A percentile compares a stretch with the other conserved stretches of the same genome.
Conservation (phyloP, 1,140 invertebrate genomes). For the Streblospio benedicti region DNA sequence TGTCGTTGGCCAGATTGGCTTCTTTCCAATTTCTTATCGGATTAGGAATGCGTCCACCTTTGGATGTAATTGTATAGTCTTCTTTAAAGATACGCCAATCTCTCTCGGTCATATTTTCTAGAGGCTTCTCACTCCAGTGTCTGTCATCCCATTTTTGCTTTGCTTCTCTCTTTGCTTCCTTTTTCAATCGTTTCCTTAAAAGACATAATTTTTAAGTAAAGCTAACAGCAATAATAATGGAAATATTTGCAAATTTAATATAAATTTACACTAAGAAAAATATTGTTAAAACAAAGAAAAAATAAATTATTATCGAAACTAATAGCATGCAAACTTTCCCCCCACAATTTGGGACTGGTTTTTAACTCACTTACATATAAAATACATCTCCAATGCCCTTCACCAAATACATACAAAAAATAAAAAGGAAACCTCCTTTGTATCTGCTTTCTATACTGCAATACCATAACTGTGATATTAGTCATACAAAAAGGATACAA, state of each 20-base stretch:
- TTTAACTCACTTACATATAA: too few relatives aligned
- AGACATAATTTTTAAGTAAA: conserved; percentile 20
- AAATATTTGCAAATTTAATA: conserved; percentile 7
- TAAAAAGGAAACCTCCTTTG: too few relatives aligned
- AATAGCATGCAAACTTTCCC: too few relatives aligned
- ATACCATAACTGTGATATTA: background rate
- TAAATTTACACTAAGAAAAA: conserved; percentile 14
- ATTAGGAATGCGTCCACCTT: conserved; percentile 93
- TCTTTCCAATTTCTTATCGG: conserved; percentile 93
- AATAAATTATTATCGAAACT: too few relatives aligned
- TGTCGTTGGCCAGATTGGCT: conserved; percentile 78
- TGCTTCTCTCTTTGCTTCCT: conserved; percentile 89
- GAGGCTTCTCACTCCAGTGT: conserved; percentile 93
- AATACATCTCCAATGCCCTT: too few relatives aligned
- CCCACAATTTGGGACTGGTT: too few relatives aligned
- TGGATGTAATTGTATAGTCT: conserved; percentile 98
- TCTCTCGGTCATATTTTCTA: conserved; percentile 93
- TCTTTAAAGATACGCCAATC: conserved; percentile 99
- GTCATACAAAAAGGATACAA: too few relatives aligned
- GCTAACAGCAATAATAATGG: conserved; percentile 4
- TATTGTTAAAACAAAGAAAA: too few relatives aligned
- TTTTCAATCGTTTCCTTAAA: conserved; percentile 71
- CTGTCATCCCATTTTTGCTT: conserved; percentile 98
- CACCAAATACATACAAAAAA: too few relatives aligned
- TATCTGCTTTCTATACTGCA: too few relatives aligned